These are phyloP conservation scores for Drosophila mimica DNA, from an alignment of 2,888 invertebrate genomes.

Conservation along the genomic window DNA sequence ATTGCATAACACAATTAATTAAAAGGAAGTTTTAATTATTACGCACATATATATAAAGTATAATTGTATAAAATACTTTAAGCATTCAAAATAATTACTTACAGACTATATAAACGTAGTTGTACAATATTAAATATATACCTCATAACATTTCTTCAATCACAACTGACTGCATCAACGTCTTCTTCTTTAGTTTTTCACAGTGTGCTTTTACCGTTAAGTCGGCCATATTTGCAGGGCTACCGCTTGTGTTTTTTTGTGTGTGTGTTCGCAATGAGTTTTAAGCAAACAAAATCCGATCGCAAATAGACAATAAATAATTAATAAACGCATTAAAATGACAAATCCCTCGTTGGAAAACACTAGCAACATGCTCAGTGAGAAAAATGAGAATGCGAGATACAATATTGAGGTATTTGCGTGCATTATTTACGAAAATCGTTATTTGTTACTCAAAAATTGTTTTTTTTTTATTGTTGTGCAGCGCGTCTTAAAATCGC, in stretches of 20 bases:
- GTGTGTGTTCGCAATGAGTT: slow-evolving; percentile 13
- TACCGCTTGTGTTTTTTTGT: background rate
- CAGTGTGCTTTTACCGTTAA: slow-evolving; percentile 46
- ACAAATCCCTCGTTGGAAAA: slow-evolving; percentile 10
- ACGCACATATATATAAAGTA: too few relatives aligned
- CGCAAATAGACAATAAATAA: background rate
- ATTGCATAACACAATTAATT: background rate
- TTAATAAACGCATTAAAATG: slow-evolving; percentile 21
- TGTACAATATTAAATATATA: background rate
- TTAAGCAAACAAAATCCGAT: background rate
- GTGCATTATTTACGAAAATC: background rate
- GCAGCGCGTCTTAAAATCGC: slow-evolving; percentile 58
- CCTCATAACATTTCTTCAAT: background rate
- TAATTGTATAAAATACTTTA: background rate
- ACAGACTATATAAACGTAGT: background rate
- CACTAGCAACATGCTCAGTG: slow-evolving; percentile 31
- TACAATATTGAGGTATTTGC: slow-evolving; percentile 38
- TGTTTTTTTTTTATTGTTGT: slow-evolving; percentile 4
- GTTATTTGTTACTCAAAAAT: background rate
- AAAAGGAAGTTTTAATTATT: background rate
- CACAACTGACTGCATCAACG: background rate
- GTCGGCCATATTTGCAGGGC: slow-evolving; percentile 43
- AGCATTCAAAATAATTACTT: background rate
- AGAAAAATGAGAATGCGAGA: slow-evolving; percentile 29
- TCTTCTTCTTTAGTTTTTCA: background rate